Evolutionary conservation across 2,797 vertebrate genomes (phyloP).

Genomic region (Cichlasoma orientale): DNA sequence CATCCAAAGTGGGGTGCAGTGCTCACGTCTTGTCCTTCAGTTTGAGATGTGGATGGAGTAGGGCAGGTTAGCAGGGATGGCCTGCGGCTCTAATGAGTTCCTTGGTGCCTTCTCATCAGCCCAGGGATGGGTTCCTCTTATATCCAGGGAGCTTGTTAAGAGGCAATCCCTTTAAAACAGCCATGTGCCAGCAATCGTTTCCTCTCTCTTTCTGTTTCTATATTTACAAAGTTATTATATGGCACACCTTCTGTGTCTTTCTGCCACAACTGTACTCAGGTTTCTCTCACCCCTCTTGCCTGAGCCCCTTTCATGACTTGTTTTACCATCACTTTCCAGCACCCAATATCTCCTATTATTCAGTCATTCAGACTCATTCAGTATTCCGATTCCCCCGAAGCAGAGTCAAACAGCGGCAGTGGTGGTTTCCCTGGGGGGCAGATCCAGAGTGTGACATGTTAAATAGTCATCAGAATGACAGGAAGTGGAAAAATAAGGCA

Average conservation of each 20-base stretch:
- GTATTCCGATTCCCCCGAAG: conserved; percentile 45
- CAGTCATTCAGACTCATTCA: conserved; percentile 38
- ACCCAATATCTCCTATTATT: conserved; percentile 29
- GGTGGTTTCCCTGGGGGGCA: conserved; percentile 37
- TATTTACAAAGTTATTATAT: conserved; percentile 20
- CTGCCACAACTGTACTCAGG: not conserved
- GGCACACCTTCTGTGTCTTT: not conserved
- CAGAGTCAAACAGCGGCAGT: conserved; percentile 15
- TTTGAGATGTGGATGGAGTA: conserved; percentile 48
- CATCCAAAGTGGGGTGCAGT: conserved; percentile 30
- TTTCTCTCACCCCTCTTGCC: not conserved
- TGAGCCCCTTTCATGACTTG: not conserved
- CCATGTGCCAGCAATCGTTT: conserved; percentile 46
- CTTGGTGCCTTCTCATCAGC: conserved; percentile 61
- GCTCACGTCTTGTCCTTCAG: conserved; percentile 61
- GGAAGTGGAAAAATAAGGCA: conserved; percentile 1
- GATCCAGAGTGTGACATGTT: conserved; percentile 49
- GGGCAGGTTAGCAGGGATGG: conserved; percentile 45
- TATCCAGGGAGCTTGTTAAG: conserved; percentile 78
- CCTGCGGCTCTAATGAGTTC: conserved; percentile 76
- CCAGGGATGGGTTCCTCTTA: conserved; percentile 18
- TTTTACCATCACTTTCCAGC: not conserved
- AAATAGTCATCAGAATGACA: conserved; percentile 54
- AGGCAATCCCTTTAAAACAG: conserved; percentile 70
- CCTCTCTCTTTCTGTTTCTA: conserved; percentile 22